Conservation (phyloP, 64 coral and sea anemone species). For the Platygyra sinensis region DNA sequence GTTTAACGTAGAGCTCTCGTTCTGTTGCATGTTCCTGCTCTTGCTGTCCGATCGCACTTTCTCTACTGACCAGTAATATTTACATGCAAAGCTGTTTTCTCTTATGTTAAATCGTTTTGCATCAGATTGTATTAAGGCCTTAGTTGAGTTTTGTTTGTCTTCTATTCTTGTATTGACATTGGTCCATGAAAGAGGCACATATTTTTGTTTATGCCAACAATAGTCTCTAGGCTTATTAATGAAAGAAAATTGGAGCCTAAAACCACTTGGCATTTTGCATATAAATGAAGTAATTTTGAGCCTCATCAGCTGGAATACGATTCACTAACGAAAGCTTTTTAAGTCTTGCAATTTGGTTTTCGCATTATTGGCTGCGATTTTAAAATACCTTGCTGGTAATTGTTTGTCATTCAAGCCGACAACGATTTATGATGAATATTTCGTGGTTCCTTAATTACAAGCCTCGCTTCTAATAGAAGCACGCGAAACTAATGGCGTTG, state of each 20-base stretch:
- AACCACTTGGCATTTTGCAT: no score
- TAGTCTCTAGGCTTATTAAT: background rate
- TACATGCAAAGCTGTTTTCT: background rate
- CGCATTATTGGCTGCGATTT: no score
- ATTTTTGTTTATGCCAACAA: background rate
- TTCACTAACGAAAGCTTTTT: no score
- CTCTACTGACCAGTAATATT: background rate
- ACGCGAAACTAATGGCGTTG: no score
- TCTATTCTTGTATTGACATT: background rate
- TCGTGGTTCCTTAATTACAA: conserved; percentile 12
- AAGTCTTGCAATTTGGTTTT: no score
- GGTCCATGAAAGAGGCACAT: background rate
- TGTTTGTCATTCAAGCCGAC: no score
- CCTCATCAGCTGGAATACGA: no score
- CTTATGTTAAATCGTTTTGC: background rate
- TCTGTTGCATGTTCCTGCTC: background rate
- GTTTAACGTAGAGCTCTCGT: background rate
- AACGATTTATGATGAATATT: no score
- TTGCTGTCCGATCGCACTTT: background rate
- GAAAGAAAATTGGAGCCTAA: no score
- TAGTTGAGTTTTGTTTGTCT: background rate
- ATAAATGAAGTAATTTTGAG: no score
- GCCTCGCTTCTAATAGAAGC: no score
- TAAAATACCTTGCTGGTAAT: no score
- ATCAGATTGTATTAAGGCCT: background rate